Conservation (phyloP, 1,140 invertebrate species). For the Solenopsis invicta region DNA sequence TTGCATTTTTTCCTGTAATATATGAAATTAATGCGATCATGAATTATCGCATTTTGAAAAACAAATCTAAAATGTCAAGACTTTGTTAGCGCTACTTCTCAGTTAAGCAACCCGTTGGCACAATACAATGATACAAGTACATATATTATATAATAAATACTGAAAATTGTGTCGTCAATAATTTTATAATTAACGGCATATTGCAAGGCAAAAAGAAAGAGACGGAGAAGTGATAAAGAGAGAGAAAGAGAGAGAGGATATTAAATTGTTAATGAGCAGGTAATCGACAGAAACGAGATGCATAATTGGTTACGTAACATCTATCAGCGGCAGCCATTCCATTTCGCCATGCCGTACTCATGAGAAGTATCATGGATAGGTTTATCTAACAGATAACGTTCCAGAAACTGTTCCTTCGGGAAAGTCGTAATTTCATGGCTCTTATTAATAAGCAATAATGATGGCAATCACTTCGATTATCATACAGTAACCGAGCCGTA, state of each 20-base stretch:
- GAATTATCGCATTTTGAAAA: background rate
- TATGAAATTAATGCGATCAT: background rate
- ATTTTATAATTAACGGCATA: background rate
- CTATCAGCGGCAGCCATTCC: background rate
- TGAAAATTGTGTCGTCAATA: background rate
- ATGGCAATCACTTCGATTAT: conserved; percentile 29
- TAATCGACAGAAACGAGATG: conserved; percentile 33
- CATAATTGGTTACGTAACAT: conserved; percentile 31
- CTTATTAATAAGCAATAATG: conserved; percentile 39
- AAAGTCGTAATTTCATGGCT: background rate
- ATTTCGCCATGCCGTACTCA: background rate
- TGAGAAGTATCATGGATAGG: background rate
- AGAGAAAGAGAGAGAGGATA: background rate
- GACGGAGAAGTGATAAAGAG: background rate
- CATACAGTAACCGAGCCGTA: background rate
- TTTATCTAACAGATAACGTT: conserved; percentile 13
- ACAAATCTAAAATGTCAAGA: background rate
- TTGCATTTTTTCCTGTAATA: background rate
- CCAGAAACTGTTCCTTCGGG: conserved; percentile 17
- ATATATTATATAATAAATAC: background rate
- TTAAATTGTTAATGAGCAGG: conserved; percentile 1
- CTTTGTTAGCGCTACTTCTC: background rate
- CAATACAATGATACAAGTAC: background rate
- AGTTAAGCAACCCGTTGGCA: background rate
- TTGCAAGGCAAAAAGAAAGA: background rate